Base-by-base conservation (phyloP, 2,113 vertebrate species). In the Anoura caudifer region DNA sequence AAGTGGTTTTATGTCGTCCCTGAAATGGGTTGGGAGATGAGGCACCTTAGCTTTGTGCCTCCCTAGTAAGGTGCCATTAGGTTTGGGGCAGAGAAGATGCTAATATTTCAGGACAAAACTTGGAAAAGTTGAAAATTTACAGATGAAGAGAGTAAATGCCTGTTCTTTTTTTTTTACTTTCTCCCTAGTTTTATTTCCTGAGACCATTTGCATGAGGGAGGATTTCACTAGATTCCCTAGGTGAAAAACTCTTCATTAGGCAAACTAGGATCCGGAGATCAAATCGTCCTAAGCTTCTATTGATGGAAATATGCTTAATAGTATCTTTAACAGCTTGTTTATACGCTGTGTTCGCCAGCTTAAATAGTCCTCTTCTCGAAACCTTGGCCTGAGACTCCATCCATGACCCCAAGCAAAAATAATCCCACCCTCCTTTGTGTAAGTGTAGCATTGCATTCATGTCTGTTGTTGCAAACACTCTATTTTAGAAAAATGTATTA, bases 31-130 rank as follows among this genome's bases (percentile, higher is more conserved):
- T 96, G 77, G 81, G 90, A 76, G 82, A 77, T 93, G 65, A 96
- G 79, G 59, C 95, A 33, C 81, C 33, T 83, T 65, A 61, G 41
- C 63, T 95, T 19, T 83, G 33, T 91, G 54, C 45, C 93, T 97
- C 72, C 45, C 83, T 96, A 52, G 22, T 81, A 95, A 67, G 80
- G 50, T 86, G 73, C 75, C 82, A 24, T 91, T 98, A 85, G 63
- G 54, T 59, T 77, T 96, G 24, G 92, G 83, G 38, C 88, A 79
- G 87, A 96, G 82, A 95, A 83, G 41, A 75, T 84, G 76, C 88
- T 96, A 96, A 90, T 96, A 69, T 96, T 97, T 97, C 92, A 97
- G 67, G 80, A 94, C 61, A 95, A 97, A 98, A 70, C 47, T 14
- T 86, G 61, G 90, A 98, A 97, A 96, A 73, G 19, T 79, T 87